These are phyloP conservation scores for Lamellibrachia columna DNA, from an alignment of 2,888 invertebrate species.

Conservation along the genomic window DNA sequence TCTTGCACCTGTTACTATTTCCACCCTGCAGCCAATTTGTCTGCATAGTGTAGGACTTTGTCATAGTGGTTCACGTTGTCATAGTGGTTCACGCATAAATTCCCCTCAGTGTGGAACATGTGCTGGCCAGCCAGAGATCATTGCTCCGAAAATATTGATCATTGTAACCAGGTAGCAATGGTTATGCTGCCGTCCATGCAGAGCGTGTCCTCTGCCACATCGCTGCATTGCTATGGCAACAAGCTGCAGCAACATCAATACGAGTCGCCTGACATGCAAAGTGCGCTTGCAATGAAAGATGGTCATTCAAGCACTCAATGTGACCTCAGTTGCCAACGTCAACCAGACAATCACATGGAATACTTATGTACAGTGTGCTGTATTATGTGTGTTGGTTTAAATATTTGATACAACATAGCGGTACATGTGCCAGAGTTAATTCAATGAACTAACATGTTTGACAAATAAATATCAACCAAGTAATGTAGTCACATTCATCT, in stretches of 20 bases:
- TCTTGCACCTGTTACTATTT: background rate
- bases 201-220: constrained; percentile 6
- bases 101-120: background rate
- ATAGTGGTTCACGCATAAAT: background rate
- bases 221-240: constrained; percentile 9
- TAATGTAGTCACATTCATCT: background rate
- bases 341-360: background rate
- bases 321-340: background rate
- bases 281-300: background rate
- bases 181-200: background rate
- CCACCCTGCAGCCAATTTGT: background rate
- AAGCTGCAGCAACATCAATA: background rate
- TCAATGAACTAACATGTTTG: background rate
- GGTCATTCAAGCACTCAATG: background rate
- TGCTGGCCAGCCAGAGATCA: background rate
- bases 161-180: background rate
- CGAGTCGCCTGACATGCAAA: background rate
- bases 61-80: background rate
- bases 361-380: background rate
- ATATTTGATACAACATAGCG: background rate
- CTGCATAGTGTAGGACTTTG: background rate
- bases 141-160: background rate
- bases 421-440: background rate
- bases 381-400: background rate
- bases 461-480: background rate